Evolutionary conservation across 2,113 vertebrate species (phyloP).

Genomic region (Ptychochromis oligacanthus): DNA sequence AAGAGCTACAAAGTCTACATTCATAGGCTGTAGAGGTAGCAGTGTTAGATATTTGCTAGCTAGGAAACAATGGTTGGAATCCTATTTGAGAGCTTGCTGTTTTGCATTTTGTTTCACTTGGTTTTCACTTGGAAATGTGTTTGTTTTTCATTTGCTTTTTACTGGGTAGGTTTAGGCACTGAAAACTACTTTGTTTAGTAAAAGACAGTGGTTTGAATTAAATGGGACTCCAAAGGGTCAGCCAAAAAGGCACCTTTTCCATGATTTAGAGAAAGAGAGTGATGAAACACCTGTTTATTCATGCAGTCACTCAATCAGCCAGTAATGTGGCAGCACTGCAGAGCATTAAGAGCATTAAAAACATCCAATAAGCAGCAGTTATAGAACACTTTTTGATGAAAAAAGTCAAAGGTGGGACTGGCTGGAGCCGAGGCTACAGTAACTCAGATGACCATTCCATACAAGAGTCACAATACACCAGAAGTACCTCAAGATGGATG

Average conservation of each 20-base stretch:
- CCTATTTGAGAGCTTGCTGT: background rate
- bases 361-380: too few species aligned
- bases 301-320: background rate
- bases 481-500: background rate
- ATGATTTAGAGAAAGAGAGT: background rate
- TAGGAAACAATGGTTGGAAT: background rate
- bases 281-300: background rate
- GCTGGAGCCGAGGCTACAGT: too few species aligned
- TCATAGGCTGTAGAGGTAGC: background rate
- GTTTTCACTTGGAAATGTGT: background rate
- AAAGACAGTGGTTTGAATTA: background rate
- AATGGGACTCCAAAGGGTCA: background rate
- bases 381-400: too few species aligned
- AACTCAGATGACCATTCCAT: too few species aligned
- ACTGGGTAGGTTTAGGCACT: too few species aligned
- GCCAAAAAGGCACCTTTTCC: too few species aligned
- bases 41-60: background rate
- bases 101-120: background rate
- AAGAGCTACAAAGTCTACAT: background rate
- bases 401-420: too few species aligned
- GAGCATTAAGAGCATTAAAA: too few species aligned
- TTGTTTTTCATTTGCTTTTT: background rate
- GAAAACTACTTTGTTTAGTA: background rate
- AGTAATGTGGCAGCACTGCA: too few species aligned
- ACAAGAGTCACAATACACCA: background rate